Percentiles rank a stretch among this genome's conserved stretches.
Evolutionary conservation across 2,888 invertebrate genomes (phyloP).

Genomic region (Mimumesa dahlbomi): DNA sequence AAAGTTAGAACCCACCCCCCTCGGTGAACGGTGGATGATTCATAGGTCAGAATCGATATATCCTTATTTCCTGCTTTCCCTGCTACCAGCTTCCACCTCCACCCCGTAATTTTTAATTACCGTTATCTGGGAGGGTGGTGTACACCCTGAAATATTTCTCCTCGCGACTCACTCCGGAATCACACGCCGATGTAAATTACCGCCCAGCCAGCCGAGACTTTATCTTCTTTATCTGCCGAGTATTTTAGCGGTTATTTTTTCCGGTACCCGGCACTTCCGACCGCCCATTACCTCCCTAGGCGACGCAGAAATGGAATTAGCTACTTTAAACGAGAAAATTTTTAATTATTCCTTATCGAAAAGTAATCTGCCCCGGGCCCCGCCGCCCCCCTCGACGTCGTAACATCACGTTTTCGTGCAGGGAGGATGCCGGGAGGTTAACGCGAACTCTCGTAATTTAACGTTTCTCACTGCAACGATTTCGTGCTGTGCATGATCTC

Average conservation of each 20-base stretch:
- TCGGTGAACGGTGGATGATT: conserved; percentile 28
- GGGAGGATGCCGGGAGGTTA: conserved; percentile 55
- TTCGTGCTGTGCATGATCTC: conserved; percentile 56
- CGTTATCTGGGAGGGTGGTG: conserved; percentile 75
- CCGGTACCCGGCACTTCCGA: conserved; percentile 59
- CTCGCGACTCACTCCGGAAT: conserved; percentile 76
- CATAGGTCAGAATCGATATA: conserved; percentile 49
- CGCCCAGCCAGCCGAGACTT: conserved; percentile 74
- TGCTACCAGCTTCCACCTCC: neutral
- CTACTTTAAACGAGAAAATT: conserved; percentile 80
- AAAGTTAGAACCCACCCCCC: neutral
- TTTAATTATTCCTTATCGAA: conserved; percentile 81
- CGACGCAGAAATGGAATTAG: conserved; percentile 76
- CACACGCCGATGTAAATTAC: conserved; percentile 79
- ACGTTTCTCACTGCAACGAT: conserved; percentile 37
- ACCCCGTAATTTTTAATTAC: conserved; percentile 77
- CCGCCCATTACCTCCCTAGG: conserved; percentile 49
- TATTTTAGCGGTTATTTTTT: conserved; percentile 80
- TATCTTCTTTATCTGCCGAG: conserved; percentile 80
- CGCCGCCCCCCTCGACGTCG: conserved; percentile 19
- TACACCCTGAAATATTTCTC: conserved; percentile 76
- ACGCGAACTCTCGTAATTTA: conserved; percentile 58
- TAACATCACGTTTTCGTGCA: conserved; percentile 45
- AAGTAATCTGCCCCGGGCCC: conserved; percentile 76
- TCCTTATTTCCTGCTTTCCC: conserved; percentile 45